Evolutionary conservation across 2,888 invertebrate species (phyloP).

Genomic region (Balanococcus diminutus): DNA sequence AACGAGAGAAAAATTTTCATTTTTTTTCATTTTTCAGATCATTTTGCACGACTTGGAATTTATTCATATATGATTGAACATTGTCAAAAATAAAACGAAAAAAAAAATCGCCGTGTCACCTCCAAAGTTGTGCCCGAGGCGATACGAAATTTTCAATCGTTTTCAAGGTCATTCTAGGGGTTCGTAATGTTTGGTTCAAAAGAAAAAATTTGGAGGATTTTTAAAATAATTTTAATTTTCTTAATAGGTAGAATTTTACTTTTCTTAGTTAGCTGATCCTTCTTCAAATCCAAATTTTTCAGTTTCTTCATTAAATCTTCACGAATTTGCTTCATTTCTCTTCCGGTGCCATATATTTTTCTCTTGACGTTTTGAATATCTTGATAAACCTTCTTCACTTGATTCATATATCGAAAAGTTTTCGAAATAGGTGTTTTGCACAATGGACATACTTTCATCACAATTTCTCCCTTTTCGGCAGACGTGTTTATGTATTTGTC

Average conservation of each 20-base stretch:
- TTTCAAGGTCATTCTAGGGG: too few relatives aligned
- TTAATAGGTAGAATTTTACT: not conserved
- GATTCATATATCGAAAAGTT: slow-evolving; percentile 67
- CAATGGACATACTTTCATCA: slow-evolving; percentile 65
- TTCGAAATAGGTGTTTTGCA: slow-evolving; percentile 68
- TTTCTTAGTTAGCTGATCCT: not conserved
- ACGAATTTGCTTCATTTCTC: not conserved
- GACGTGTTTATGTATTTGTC: slow-evolving; percentile 57
- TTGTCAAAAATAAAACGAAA: too few relatives aligned
- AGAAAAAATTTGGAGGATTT: not conserved
- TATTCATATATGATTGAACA: too few relatives aligned
- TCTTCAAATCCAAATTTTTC: not conserved
- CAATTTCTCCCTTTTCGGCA: slow-evolving; percentile 58
- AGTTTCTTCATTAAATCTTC: not conserved
- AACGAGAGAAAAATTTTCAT: too few relatives aligned
- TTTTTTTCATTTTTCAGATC: too few relatives aligned
- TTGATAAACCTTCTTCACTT: slow-evolving; percentile 62
- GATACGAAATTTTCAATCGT: not conserved
- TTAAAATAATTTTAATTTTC: too few relatives aligned
- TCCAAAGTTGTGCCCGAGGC: too few relatives aligned
- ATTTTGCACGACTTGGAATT: too few relatives aligned
- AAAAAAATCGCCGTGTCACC: too few relatives aligned
- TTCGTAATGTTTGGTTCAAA: too few relatives aligned
- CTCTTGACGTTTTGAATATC: slow-evolving; percentile 61
- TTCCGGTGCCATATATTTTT: slow-evolving; percentile 59